phyloP scores from a whole-genome alignment of 2,888 invertebrate genomes.

The Anticlea derivata region DNA sequence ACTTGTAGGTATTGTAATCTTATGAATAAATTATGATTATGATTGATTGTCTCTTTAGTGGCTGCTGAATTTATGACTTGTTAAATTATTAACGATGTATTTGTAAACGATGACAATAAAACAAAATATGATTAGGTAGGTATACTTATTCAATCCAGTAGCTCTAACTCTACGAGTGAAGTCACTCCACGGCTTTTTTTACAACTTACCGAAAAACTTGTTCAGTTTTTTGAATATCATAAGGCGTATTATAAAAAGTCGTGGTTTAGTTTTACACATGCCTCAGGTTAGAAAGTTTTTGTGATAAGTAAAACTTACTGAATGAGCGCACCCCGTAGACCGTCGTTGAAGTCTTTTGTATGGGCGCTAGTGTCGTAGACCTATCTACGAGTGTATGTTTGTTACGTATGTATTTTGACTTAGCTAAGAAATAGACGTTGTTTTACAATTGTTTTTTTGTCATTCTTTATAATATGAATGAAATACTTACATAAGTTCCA shows the following conservation, averaged over 20 bases:
- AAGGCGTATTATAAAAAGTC: constrained; percentile 66
- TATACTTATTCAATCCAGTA: constrained; percentile 19
- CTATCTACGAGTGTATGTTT: constrained; percentile 21
- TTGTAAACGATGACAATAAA: no score
- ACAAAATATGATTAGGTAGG: no score
- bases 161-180: constrained; percentile 15
- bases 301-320: constrained; percentile 23
- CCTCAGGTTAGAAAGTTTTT: constrained; percentile 53
- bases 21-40: no score
- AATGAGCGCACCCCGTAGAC: constrained; percentile 29
- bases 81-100: no score
- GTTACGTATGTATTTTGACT: neutral
- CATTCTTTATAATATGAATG: no score
- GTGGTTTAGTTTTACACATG: constrained; percentile 66
- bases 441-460: no score
- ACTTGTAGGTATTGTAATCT: no score
- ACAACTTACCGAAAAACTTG: constrained; percentile 50
- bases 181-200: constrained; percentile 61
- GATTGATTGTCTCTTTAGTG: no score
- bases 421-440: no score
- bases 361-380: constrained; percentile 31
- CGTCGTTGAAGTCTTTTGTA: constrained; percentile 75
- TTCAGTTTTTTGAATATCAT: constrained; percentile 64
- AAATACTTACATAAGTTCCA: no score
- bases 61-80: no score